Conservation (phyloP, 2,797 vertebrate genomes). For the Microctenopoma lineatum region DNA sequence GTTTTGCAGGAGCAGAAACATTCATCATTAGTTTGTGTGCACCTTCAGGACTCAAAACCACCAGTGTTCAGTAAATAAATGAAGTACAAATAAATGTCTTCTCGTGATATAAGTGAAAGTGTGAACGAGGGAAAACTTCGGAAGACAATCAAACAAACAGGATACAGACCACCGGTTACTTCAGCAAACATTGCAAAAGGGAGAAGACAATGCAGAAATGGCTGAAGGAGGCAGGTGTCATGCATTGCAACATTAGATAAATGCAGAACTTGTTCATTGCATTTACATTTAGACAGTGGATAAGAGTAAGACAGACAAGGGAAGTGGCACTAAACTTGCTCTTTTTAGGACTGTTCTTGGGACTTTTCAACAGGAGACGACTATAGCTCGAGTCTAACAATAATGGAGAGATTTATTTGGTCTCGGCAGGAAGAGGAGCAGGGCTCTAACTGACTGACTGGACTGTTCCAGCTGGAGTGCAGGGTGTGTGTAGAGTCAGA, state of each 20-base stretch:
- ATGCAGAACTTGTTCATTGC: constrained; percentile 76
- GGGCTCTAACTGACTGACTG: constrained; percentile 47
- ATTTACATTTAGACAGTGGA: constrained; percentile 79
- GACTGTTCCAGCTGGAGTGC: constrained; percentile 39
- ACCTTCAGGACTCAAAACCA: constrained; percentile 12
- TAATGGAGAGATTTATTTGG: constrained; percentile 22
- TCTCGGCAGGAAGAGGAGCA: constrained; percentile 35
- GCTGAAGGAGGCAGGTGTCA: constrained; percentile 69
- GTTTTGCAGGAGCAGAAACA: constrained; percentile 5
- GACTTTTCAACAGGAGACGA: constrained; percentile 21
- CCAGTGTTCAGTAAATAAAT: constrained; percentile 13
- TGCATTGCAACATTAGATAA: constrained; percentile 76
- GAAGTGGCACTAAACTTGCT: constrained; percentile 60
- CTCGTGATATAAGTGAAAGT: constrained; percentile 37
- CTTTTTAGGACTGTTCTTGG: constrained; percentile 36
- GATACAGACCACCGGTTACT: constrained; percentile 56
- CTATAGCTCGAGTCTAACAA: constrained; percentile 21
- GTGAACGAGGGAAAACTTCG: constrained; percentile 27
- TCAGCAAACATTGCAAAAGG: constrained; percentile 63
- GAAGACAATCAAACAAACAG: constrained; percentile 66
- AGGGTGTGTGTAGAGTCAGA: constrained; percentile 66
- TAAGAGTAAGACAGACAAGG: constrained; percentile 73
- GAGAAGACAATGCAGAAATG: constrained; percentile 69
- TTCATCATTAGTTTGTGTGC: background rate
- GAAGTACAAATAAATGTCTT: constrained; percentile 41